These are phyloP conservation scores for Pandemis heparana DNA, from an alignment of 2,888 invertebrate genomes.

Conservation along the genomic window DNA sequence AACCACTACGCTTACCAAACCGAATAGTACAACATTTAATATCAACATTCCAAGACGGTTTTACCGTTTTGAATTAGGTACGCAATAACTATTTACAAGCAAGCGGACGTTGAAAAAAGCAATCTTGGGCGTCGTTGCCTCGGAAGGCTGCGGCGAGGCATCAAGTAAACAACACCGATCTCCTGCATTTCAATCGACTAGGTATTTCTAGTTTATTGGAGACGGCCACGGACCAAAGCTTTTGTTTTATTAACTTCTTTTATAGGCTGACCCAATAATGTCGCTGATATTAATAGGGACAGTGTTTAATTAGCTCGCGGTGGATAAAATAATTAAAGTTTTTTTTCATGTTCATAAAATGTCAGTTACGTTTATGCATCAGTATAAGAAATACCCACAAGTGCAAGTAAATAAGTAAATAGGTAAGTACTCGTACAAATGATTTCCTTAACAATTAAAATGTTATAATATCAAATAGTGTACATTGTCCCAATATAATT, in stretches of 20 bases:
- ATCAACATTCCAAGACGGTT: neutral
- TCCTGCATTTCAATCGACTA: conserved; percentile 42
- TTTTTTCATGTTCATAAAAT: neutral
- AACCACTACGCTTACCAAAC: neutral
- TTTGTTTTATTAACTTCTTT: conserved; percentile 40
- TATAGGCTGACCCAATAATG: conserved; percentile 23
- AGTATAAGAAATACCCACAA: too few species aligned
- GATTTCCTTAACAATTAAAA: too few species aligned
- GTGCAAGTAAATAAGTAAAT: too few species aligned
- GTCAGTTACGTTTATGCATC: neutral
- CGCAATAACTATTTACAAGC: conserved; percentile 43
- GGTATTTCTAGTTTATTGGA: conserved; percentile 40
- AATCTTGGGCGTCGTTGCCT: conserved; percentile 38
- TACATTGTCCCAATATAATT: too few species aligned
- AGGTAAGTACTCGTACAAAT: too few species aligned
- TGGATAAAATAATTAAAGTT: neutral
- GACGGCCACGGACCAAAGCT: conserved; percentile 27
- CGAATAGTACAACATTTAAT: neutral
- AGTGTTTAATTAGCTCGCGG: neutral
- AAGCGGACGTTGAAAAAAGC: conserved; percentile 41
- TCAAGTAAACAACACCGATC: conserved; percentile 34
- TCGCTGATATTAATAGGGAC: conserved; percentile 25
- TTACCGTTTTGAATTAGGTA: conserved; percentile 29
- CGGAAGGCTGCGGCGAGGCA: conserved; percentile 26
- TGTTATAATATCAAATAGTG: too few species aligned